These are phyloP conservation scores for Synergus japonicus DNA, from an alignment of 2,888 invertebrate species.

Conservation along the genomic window DNA sequence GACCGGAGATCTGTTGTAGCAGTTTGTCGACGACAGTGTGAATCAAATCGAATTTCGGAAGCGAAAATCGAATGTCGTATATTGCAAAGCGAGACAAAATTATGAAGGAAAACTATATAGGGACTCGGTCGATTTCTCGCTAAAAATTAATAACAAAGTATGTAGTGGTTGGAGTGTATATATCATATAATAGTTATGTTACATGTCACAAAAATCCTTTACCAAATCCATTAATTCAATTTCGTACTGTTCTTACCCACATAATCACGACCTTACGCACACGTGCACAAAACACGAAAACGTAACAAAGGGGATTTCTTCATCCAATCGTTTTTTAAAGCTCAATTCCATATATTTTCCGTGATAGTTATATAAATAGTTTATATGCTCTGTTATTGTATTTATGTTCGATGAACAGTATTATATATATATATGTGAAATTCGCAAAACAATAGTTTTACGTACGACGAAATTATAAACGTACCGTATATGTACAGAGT, in stretches of 20 bases:
- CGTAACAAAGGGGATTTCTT: conserved; percentile 7
- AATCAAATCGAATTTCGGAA: conserved; percentile 52
- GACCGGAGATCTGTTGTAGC: conserved; percentile 60
- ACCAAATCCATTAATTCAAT: not conserved
- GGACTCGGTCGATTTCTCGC: conserved; percentile 14
- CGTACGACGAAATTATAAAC: conserved; percentile 18
- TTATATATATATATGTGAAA: not conserved
- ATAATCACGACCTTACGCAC: conserved; percentile 3
- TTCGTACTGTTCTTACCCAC: not conserved
- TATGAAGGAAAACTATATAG: conserved; percentile 11
- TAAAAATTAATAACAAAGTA: conserved; percentile 32
- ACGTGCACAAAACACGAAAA: conserved; percentile 12
- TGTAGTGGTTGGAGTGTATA: conserved; percentile 38
- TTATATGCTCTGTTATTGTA: conserved; percentile 2
- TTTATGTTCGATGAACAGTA: not conserved
- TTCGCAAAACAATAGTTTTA: conserved; percentile 14
- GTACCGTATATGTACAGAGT: conserved; percentile 30
- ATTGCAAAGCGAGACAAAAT: not conserved
- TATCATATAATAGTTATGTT: conserved; percentile 37
- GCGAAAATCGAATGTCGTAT: conserved; percentile 19
- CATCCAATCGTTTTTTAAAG: conserved; percentile 25
- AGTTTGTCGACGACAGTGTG: conserved; percentile 58
- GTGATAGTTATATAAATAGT: conserved; percentile 31
- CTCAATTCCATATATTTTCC: conserved; percentile 20
- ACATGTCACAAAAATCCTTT: conserved; percentile 18